phyloP scores from a whole-genome alignment of 2,888 invertebrate species.

The Limenitis camilla region DNA sequence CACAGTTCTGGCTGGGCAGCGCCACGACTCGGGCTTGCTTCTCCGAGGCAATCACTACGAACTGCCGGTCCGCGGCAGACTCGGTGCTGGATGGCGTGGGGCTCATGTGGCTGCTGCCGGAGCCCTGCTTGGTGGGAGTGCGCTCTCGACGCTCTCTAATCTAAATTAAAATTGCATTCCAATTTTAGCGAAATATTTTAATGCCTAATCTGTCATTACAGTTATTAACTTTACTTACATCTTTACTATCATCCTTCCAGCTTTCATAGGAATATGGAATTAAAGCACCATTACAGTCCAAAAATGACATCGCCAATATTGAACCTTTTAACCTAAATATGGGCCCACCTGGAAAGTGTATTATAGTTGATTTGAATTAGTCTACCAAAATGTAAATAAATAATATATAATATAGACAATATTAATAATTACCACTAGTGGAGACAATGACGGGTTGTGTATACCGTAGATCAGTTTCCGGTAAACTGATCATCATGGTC shows the following conservation, averaged over 20 bases:
- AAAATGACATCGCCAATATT: slow-evolving; percentile 94
- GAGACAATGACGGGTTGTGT: slow-evolving; percentile 91
- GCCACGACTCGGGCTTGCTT: slow-evolving; percentile 96
- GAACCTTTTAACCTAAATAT: slow-evolving; percentile 97
- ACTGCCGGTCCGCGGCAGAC: slow-evolving; percentile 86
- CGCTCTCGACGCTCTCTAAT: slow-evolving; percentile 61
- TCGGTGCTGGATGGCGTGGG: slow-evolving; percentile 77
- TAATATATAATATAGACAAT: too few species aligned
- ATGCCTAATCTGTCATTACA: too few species aligned
- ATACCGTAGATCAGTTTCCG: slow-evolving; percentile 85
- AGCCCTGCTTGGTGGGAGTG: slow-evolving; percentile 78
- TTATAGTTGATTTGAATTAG: background rate
- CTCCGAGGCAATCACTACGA: slow-evolving; percentile 94
- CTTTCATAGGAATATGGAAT: slow-evolving; percentile 92
- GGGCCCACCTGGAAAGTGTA: slow-evolving; percentile 84
- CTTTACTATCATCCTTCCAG: slow-evolving; percentile 92
- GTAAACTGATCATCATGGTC: slow-evolving; percentile 90
- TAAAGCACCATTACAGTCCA: slow-evolving; percentile 95
- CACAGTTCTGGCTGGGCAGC: slow-evolving; percentile 95
- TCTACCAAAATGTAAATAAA: background rate
- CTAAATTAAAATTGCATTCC: slow-evolving; percentile 27
- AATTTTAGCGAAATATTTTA: too few species aligned
- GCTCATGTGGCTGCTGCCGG: slow-evolving; percentile 81
- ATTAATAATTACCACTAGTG: slow-evolving; percentile 79
- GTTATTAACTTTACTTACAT: slow-evolving; percentile 48